Percentiles rank a stretch among this genome's conserved stretches.
Conservation (phyloP, 2,113 vertebrate genomes). For the Anolis sagrei region DNA sequence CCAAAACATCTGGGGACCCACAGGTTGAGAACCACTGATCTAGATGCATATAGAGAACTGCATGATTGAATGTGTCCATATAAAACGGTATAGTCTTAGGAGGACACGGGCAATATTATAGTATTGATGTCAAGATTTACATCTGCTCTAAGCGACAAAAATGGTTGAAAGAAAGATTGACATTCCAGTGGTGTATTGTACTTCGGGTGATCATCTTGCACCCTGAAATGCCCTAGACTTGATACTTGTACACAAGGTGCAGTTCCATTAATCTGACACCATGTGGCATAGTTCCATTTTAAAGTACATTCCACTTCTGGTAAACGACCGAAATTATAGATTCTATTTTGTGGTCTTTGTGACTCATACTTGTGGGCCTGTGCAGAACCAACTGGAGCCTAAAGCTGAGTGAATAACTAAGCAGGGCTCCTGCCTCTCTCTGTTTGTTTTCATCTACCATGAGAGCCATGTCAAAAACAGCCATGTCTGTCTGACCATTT, state of each 20-base stretch:
- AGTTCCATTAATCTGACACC: neutral
- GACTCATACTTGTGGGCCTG: too few species aligned
- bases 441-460: too few species aligned
- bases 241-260: neutral
- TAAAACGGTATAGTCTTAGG: neutral
- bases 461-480: too few species aligned
- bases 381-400: too few species aligned
- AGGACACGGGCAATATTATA: neutral
- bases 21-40: too few species aligned
- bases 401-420: too few species aligned
- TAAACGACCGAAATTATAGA: neutral
- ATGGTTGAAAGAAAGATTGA: neutral
- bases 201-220: neutral
- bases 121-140: neutral
- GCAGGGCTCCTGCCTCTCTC: too few species aligned
- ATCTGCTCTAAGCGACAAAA: neutral
- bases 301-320: neutral
- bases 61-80: neutral
- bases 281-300: constrained; percentile 1
- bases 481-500: too few species aligned
- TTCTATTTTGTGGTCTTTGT: neutral
- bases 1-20: too few species aligned
- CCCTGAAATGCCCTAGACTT: neutral
- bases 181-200: neutral
- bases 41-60: neutral